These are phyloP conservation scores for Trachemys scripta DNA, from an alignment of 2,113 vertebrate species.

Conservation along the genomic window DNA sequence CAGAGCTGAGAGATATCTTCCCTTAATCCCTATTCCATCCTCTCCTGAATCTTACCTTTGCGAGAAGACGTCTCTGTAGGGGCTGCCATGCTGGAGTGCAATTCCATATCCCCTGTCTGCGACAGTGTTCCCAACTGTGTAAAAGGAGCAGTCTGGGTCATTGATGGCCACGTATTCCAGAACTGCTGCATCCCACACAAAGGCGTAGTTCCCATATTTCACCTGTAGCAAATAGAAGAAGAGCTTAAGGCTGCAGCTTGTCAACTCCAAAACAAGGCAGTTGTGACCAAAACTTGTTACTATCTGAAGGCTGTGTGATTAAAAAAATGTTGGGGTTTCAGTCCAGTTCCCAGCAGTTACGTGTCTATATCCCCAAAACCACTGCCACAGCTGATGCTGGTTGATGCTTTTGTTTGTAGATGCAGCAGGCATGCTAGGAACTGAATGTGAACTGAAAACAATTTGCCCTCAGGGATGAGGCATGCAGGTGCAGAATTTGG, in stretches of 20 bases:
- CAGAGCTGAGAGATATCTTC: background rate
- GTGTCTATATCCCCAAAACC: background rate
- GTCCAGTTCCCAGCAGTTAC: background rate
- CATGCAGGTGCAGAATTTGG: fast-evolving
- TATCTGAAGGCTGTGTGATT: background rate
- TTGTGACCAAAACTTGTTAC: background rate
- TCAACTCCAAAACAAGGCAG: background rate
- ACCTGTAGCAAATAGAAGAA: slow-evolving; percentile 81
- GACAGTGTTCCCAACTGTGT: slow-evolving; percentile 89
- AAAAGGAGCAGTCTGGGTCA: slow-evolving; percentile 96
- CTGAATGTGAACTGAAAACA: fast-evolving
- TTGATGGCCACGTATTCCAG: slow-evolving; percentile 97
- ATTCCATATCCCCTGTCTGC: slow-evolving; percentile 97
- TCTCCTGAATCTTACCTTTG: slow-evolving; percentile 87
- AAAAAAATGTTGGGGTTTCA: background rate
- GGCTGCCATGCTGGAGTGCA: slow-evolving; percentile 96
- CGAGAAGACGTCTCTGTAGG: slow-evolving; percentile 96
- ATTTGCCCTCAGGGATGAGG: fast-evolving
- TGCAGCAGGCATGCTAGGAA: background rate
- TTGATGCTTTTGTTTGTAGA: background rate
- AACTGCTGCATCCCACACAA: slow-evolving; percentile 97
- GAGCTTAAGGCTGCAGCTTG: background rate
- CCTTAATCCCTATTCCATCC: background rate
- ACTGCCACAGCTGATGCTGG: fast-evolving
- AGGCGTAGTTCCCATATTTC: slow-evolving; percentile 94